phyloP scores from a whole-genome alignment of 2,113 vertebrate genomes.

The Cheilinus undulatus region DNA sequence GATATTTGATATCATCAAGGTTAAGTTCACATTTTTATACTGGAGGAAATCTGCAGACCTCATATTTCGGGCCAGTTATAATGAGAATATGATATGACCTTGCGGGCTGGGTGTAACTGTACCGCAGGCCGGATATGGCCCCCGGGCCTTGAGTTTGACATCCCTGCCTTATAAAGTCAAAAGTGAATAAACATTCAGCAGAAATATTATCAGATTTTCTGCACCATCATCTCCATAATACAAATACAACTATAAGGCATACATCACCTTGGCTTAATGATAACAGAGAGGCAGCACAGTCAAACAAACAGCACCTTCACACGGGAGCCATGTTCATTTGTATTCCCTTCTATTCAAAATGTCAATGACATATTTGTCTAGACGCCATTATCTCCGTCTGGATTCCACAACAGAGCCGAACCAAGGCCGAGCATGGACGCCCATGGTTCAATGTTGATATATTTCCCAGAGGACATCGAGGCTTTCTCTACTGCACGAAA shows the following conservation, averaged over 20 bases:
- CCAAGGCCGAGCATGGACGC: conserved; percentile 17
- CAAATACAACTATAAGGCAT: conserved; percentile 30
- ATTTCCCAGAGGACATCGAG: conserved; percentile 43
- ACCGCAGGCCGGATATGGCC: no score
- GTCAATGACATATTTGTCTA: conserved; percentile 56
- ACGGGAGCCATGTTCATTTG: conserved; percentile 27
- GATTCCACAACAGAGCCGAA: conserved; percentile 32
- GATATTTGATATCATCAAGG: no score
- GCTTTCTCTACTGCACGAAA: conserved; percentile 21
- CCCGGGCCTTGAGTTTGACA: no score
- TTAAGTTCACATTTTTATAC: no score
- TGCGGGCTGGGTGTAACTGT: no score
- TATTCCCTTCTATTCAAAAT: conserved; percentile 62
- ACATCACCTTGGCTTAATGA: conserved; percentile 33
- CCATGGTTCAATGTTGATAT: conserved; percentile 50
- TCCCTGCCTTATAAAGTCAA: no score
- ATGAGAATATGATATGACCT: no score
- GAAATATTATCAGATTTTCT: conserved; percentile 24
- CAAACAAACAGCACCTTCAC: conserved; percentile 24
- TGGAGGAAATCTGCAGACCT: no score
- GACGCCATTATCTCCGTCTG: conserved; percentile 48
- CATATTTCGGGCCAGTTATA: no score
- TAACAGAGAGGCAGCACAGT: conserved; percentile 23
- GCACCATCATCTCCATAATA: conserved; percentile 31
- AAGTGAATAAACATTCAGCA: conserved; percentile 21